Evolutionary conservation across 1,140 invertebrate genomes (phyloP), one percentile per base, ranked within the genome.

Genomic region (Drosophila nannoptera): DNA sequence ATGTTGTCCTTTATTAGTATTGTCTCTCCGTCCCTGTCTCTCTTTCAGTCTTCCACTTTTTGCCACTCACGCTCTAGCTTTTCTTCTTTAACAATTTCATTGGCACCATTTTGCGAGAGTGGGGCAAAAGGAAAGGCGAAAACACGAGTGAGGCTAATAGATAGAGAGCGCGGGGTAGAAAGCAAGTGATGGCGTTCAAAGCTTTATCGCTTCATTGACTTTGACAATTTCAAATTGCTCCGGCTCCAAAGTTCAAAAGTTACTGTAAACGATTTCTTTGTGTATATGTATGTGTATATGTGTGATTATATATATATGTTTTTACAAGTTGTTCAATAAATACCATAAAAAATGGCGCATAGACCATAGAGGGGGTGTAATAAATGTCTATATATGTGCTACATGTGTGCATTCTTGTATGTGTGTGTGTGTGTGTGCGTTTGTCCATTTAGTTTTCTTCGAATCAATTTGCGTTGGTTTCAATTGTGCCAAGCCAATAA

Each of bases 401-500:
- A 9, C 6, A 7, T 62, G 9, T 29, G 7, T 22, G 31, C 43
- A 11, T 11, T 5, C 43, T 5, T 11, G 7, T 9, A 11, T 32
- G 2, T 43, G 5, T 36, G 3, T 35, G 8, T 35, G 6, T 31
- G 45, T n/a, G 8, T 9, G 11, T 53, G 12, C 62, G 22, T 55
- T 36, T 58, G 53, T 69, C 61, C 67, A 69, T 69, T 69, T 77
- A 84, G 80, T 78, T 80, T 83, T 84, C 73, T 69, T 75, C 58
- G 56, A 82, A 83, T 83, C 80, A 80, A 83, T 84, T 84, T 83
- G 78, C 81, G 80, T 83, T 73, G 49, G 69, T 76, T 78, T 84
- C 78, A 84, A 84, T 83, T 84, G 81, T 84, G 50, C 69, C 75
- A 68, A 78, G 72, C 73, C 76, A 83, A 84, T 83, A 78, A 83